Evolutionary conservation across 2,797 vertebrate genomes (phyloP).

Genomic region (Paedocypris micromegethes): DNA sequence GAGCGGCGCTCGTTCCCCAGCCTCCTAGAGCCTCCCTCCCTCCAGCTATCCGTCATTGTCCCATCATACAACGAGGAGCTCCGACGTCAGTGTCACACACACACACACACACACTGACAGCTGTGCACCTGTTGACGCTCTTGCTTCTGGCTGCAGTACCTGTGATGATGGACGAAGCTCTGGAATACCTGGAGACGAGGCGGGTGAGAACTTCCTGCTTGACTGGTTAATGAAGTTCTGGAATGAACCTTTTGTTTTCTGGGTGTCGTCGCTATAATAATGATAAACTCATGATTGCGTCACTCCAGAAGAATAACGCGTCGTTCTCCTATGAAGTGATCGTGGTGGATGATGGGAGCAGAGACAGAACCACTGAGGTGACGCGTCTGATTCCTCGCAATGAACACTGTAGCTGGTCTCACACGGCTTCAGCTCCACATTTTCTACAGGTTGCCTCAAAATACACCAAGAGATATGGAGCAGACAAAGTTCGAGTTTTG

Average conservation of each 20-base stretch:
- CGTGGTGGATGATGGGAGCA: constrained; percentile 92
- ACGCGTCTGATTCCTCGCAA: no score
- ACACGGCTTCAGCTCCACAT: no score
- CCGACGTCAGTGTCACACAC: constrained; percentile 74
- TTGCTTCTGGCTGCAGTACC: constrained; percentile 71
- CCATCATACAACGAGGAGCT: constrained; percentile 93
- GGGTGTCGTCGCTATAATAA: no score
- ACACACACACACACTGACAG: background rate
- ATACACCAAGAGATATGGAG: constrained; percentile 81
- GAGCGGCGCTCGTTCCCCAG: constrained; percentile 73
- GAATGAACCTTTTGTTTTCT: background rate
- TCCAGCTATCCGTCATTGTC: constrained; percentile 83
- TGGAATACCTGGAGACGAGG: constrained; percentile 88
- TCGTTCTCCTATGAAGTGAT: constrained; percentile 91
- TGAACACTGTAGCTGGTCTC: no score
- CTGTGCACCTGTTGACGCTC: no score
- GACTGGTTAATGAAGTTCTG: background rate
- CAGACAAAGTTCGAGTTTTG: constrained; percentile 86
- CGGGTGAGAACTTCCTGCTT: constrained; percentile 64
- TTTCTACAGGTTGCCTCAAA: constrained; percentile 77
- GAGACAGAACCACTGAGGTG: constrained; percentile 90
- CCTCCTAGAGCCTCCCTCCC: constrained; percentile 74
- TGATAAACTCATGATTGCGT: no score
- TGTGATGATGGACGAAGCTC: constrained; percentile 92
- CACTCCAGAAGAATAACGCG: constrained; percentile 71